Percentiles rank a stretch among this genome's conserved stretches.
These are phyloP conservation scores for Chloebia gouldiae DNA, from an alignment of 2,113 vertebrate species.

Conservation along the genomic window DNA sequence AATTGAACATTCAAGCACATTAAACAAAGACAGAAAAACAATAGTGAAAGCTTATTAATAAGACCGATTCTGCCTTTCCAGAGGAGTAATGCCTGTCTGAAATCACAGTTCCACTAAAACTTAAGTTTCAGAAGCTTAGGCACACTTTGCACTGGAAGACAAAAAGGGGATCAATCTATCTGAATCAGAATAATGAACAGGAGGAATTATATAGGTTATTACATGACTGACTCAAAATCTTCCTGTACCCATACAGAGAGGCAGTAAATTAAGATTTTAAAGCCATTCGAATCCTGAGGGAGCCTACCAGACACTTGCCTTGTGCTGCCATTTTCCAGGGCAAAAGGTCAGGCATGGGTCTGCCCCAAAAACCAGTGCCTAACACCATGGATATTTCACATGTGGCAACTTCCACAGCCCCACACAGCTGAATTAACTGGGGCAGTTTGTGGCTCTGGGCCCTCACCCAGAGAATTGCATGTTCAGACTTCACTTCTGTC, in stretches of 20 bases:
- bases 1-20: conserved; percentile 20
- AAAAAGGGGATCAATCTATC: not conserved
- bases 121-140: not conserved
- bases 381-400: not conserved
- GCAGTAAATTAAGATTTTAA: not conserved
- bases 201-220: not conserved
- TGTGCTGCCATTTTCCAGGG: not conserved
- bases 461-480: not conserved
- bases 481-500: not conserved
- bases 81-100: not conserved
- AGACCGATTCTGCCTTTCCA: not conserved
- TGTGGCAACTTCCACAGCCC: not conserved
- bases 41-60: not conserved
- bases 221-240: not conserved
- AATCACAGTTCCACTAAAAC: not conserved
- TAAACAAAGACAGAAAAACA: not conserved
- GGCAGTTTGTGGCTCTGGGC: not conserved
- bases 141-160: not conserved
- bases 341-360: not conserved
- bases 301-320: not conserved
- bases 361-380: not conserved
- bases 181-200: not conserved
- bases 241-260: not conserved
- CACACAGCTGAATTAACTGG: not conserved
- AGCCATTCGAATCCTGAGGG: not conserved